Base-by-base conservation (phyloP, 2,888 invertebrate species). In the Drosophila koepferae region DNA sequence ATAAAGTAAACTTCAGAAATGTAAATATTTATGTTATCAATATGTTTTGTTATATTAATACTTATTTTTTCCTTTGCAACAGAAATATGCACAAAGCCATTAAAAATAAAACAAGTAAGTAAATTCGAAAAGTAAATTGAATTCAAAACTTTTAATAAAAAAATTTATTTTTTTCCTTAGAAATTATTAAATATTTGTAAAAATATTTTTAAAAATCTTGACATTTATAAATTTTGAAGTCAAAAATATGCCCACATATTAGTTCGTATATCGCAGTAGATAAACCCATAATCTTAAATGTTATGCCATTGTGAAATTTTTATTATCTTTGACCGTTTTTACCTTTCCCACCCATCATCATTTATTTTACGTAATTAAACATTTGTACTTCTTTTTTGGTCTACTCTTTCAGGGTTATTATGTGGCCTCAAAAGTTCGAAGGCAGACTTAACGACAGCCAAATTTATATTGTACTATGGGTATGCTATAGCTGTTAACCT, bases 401-500 rank as follows among this genome's bases (percentile, higher is more conserved):
- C 28, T 44, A 44, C 60, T 40, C 36, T 77, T 70, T 55, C 63
- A 92, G 92, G 92, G 77, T 63, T 92, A 67, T 94, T 95, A 64
- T 90, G 94, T 62, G 94, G 94, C 2, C 92, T 95, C 41, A 92
- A 90, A 44, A 94, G 94, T 76, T 93, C 94, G 0, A 91, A 77
- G 61, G 92, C 93, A 2, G 92, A 95, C 49, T 90, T 94, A 3
- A 93, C 93, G 14, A 86, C 93, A 69, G 93, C 94, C 56, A 94
- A 94, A 71, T 89, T 91, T 64, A 89, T 92, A 54, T 80, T 86
- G 8, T 92, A 89, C 59, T 84, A 91, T 69, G 92, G 92, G 92
- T 92, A 74, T 64, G 84, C 65, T 48, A 14, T 6, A 0, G 53
- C 23, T 7, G 23, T 40, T 6, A 54, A 23, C 38, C 38, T 40